A percentile compares a stretch with the other conserved stretches of the same genome.
These are phyloP conservation scores for Gadus chalcogrammus DNA, from an alignment of 2,113 vertebrate genomes.

Conservation along the genomic window DNA sequence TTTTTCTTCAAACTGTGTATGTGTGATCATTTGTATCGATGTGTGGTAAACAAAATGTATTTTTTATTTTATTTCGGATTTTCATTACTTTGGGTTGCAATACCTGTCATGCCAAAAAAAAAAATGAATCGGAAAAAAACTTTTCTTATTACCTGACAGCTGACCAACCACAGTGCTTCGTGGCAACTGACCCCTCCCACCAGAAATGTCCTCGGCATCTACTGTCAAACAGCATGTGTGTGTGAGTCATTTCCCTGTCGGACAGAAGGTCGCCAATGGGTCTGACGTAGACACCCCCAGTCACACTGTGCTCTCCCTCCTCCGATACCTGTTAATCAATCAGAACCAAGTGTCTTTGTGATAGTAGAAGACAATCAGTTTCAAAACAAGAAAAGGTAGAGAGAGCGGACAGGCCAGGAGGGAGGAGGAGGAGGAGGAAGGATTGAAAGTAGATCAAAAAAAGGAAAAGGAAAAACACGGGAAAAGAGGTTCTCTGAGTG, in stretches of 20 bases:
- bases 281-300: conserved; percentile 68
- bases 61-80: conserved; percentile 46
- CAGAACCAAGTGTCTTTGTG: conserved; percentile 84
- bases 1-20: conserved; percentile 53
- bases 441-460: not conserved
- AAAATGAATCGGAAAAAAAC: conserved; percentile 24
- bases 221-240: conserved; percentile 72
- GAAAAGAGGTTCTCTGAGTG: conserved; percentile 70
- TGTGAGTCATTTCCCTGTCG: conserved; percentile 51
- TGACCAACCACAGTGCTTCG: conserved; percentile 49
- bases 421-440: conserved; percentile 48
- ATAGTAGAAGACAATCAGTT: conserved; percentile 85
- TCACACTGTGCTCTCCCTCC: conserved; percentile 79
- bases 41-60: conserved; percentile 47
- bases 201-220: conserved; percentile 57
- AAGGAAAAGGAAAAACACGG: conserved; percentile 38
- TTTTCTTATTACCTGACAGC: conserved; percentile 63
- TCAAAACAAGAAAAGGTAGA: conserved; percentile 72
- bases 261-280: conserved; percentile 50
- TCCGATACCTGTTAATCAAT: conserved; percentile 82
- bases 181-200: conserved; percentile 52
- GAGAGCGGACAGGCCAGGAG: conserved; percentile 72
- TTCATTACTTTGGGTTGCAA: conserved; percentile 69
- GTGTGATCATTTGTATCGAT: conserved; percentile 65
- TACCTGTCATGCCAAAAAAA: conserved; percentile 64